A percentile compares a stretch with the other conserved stretches of the same genome.
phyloP scores from a whole-genome alignment of 2,888 invertebrate species.

The Volucella inanis region DNA sequence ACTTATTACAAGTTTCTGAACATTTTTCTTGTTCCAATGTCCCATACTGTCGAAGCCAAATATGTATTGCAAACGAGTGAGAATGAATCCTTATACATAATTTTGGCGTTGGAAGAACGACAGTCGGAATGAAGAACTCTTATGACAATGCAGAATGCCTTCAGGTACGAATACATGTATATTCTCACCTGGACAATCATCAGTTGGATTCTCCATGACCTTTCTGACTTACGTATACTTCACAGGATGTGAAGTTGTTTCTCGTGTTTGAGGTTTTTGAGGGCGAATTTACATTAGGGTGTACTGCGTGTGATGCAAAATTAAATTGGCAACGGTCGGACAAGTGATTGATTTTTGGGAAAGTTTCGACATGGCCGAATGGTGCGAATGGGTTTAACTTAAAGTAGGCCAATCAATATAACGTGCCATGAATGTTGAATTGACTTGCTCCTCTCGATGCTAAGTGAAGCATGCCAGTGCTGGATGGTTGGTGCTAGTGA shows the following conservation, averaged over 20 bases:
- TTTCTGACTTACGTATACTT: slow-evolving; percentile 36
- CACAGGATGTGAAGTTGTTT: slow-evolving; percentile 30
- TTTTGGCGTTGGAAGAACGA: background rate
- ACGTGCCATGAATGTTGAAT: slow-evolving; percentile 73
- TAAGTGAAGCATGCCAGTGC: slow-evolving; percentile 11
- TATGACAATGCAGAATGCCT: slow-evolving; percentile 9
- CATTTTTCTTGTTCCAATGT: background rate
- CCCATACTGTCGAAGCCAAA: slow-evolving; percentile 16
- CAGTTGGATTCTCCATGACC: slow-evolving; percentile 69
- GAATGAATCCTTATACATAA: no score
- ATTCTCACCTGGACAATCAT: slow-evolving; percentile 65
- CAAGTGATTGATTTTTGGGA: slow-evolving; percentile 73
- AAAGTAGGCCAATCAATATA: slow-evolving; percentile 75
- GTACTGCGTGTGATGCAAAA: slow-evolving; percentile 61
- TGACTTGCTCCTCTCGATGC: slow-evolving; percentile 27
- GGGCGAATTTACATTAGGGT: slow-evolving; percentile 16
- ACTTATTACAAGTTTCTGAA: slow-evolving; percentile 1
- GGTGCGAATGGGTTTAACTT: slow-evolving; percentile 73
- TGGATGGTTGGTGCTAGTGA: slow-evolving; percentile 1
- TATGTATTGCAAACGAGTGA: background rate
- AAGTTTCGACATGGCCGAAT: slow-evolving; percentile 70
- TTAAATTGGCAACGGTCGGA: slow-evolving; percentile 72
- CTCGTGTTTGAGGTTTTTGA: slow-evolving; percentile 9
- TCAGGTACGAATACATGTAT: slow-evolving; percentile 4
- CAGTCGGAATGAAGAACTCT: slow-evolving; percentile 27